A percentile compares a stretch with the other conserved stretches of the same genome.
phyloP scores from a whole-genome alignment of 2,888 invertebrate genomes.

The Andrena camellia region DNA sequence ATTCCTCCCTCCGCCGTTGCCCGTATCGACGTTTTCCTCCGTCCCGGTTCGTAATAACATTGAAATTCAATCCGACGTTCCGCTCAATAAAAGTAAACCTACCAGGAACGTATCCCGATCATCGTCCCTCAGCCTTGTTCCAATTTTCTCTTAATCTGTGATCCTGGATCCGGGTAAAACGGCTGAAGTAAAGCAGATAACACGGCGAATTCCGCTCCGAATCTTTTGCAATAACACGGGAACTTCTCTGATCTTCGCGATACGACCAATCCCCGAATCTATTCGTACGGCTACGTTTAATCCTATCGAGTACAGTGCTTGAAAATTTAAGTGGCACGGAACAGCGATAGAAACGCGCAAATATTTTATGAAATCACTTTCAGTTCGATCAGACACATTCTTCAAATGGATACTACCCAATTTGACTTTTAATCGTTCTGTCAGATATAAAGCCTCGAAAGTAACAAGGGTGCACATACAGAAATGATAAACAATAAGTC shows the following conservation, averaged over 20 bases:
- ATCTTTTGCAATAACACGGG: conserved; percentile 35
- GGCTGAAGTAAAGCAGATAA: conserved; percentile 28
- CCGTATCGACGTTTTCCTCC: conserved; percentile 14
- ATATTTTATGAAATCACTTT: background rate
- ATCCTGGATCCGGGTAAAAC: conserved; percentile 47
- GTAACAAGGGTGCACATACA: background rate
- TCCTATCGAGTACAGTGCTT: background rate
- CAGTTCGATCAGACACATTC: background rate
- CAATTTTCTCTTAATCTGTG: conserved; percentile 69
- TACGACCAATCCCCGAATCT: conserved; percentile 7
- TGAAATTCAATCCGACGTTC: conserved; percentile 70
- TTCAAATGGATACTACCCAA: background rate
- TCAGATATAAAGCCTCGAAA: background rate
- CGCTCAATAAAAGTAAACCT: conserved; percentile 63
- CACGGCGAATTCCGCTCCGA: background rate
- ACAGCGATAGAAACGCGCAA: background rate
- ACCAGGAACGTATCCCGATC: conserved; percentile 49
- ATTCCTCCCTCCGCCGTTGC: background rate
- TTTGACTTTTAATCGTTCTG: too few relatives aligned
- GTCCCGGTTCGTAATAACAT: conserved; percentile 64
- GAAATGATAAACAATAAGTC: background rate
- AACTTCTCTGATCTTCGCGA: conserved; percentile 16
- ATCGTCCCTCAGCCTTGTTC: conserved; percentile 58
- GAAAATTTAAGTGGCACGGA: background rate
- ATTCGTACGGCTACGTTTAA: conserved; percentile 12